Evolutionary conservation across 2,113 vertebrate genomes (phyloP).

Genomic region (Athene cunicularia): DNA sequence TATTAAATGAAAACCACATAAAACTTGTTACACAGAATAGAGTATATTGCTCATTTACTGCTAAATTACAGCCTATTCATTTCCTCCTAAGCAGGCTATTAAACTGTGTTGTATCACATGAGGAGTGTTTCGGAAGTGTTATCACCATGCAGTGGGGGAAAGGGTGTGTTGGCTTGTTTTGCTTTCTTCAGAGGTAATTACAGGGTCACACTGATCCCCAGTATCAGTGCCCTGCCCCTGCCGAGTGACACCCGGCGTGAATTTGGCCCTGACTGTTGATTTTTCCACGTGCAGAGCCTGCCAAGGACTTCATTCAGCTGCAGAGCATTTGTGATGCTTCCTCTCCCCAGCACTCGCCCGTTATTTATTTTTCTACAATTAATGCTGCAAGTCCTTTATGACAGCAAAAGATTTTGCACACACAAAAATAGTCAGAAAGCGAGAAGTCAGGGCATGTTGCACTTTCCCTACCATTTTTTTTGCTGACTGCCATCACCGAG

Average conservation of each 20-base stretch:
- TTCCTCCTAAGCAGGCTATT: constrained; percentile 42
- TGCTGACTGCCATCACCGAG: not conserved
- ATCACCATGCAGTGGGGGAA: not conserved
- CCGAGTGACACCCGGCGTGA: not conserved
- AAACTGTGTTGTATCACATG: not conserved
- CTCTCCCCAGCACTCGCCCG: not conserved
- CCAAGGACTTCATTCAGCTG: constrained; percentile 11
- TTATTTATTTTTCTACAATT: not conserved
- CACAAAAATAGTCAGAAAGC: not conserved
- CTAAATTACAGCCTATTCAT: constrained; percentile 48
- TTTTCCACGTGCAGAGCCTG: constrained; percentile 43
- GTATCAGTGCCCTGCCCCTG: not conserved
- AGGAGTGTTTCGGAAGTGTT: constrained; percentile 37
- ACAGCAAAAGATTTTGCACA: not conserved
- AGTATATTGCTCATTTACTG: constrained; percentile 32
- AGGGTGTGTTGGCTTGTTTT: constrained; percentile 12
- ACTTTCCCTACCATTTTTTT: not conserved
- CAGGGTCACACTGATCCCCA: constrained; percentile 23
- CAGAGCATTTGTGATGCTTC: not conserved
- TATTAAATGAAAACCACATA: constrained; percentile 51
- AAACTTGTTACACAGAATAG: constrained; percentile 28
- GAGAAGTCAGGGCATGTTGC: not conserved
- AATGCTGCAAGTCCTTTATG: not conserved
- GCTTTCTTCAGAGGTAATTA: constrained; percentile 11
- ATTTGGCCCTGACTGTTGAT: constrained; percentile 40